Evolutionary conservation across 1,140 invertebrate species (phyloP).

Genomic region (Drosophila azteca): DNA sequence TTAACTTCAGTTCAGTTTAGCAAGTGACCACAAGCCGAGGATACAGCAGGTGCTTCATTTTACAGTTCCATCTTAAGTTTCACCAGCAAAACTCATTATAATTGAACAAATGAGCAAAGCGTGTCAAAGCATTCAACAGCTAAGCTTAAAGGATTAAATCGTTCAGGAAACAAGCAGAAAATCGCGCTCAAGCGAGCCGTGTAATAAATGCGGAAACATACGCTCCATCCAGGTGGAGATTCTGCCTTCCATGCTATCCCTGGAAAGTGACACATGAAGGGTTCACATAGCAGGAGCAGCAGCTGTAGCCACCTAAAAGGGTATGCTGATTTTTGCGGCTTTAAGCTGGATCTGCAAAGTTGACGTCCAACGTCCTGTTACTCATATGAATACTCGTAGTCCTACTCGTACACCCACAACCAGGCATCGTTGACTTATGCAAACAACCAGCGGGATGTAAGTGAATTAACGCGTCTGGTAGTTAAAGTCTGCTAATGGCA

Average conservation of each 20-base stretch:
- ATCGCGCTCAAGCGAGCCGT: conserved; percentile 45
- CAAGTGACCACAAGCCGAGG: conserved; percentile 24
- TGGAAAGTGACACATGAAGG: conserved; percentile 29
- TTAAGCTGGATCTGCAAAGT: conserved; percentile 58
- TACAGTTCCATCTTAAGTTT: conserved; percentile 13
- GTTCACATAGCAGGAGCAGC: no score
- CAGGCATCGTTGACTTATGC: conserved; percentile 65
- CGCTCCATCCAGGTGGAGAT: conserved; percentile 52
- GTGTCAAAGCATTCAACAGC: conserved; percentile 44
- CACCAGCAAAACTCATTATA: conserved; percentile 54
- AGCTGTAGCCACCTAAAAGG: conserved; percentile 29
- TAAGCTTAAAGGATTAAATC: conserved; percentile 68
- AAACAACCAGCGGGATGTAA: conserved; percentile 69
- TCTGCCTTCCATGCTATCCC: background rate
- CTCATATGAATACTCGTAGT: conserved; percentile 15
- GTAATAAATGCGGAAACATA: conserved; percentile 65
- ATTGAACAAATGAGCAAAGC: conserved; percentile 66
- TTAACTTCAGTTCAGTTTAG: conserved; percentile 7
- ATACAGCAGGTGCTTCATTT: conserved; percentile 32
- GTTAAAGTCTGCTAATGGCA: conserved; percentile 70
- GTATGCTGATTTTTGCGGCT: conserved; percentile 73
- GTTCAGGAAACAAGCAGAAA: conserved; percentile 58
- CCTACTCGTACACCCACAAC: background rate
- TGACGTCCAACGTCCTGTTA: conserved; percentile 25
- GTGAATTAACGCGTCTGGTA: conserved; percentile 72